phyloP scores from a whole-genome alignment of 2,113 vertebrate species.

The rabbit (Oryctolagus cuniculus) region mOryCun1.1 NC_091437.1:24688501-24689000 shows the following conservation, averaged over 20 bases:
- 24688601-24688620: conserved; percentile 5
- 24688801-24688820: background rate
- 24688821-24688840: background rate
- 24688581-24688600: background rate
- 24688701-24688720: background rate
- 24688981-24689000: background rate
- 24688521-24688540: background rate
- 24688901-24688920: background rate
- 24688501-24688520: background rate
- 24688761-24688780: background rate
- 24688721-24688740: background rate
- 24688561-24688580: background rate
- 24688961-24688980: background rate
- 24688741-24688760: background rate
- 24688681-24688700: background rate
- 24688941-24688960: background rate
- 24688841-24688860: background rate
- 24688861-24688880: background rate
- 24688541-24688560: background rate
- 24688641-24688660: background rate
- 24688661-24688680: background rate
- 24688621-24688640: background rate
- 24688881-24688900: background rate
- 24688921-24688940: background rate
- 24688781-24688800: background rate